Evolutionary conservation across 2,888 invertebrate species (phyloP), one percentile per base, ranked within the genome.

Genomic region (Drosophila buzzatii): DNA sequence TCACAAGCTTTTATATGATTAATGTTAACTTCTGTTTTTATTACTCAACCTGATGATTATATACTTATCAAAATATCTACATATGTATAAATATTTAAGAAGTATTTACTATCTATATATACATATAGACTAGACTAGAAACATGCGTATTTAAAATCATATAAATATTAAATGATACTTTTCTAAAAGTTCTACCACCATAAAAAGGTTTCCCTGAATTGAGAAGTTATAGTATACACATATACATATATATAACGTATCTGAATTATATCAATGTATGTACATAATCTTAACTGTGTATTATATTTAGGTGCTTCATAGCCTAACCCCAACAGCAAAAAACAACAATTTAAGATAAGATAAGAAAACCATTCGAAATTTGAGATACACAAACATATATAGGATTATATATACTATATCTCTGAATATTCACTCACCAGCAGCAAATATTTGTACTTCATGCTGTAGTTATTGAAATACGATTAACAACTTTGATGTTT

Each of bases 381-480:
- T 45, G 18, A 62, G 68, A 66, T 60, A 73, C 70, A 42, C 31
- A 56, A 16, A 59, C 18, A 12, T n/a, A 49, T 1, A 33, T 33
- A 18, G 4, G 10, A 2, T 6, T n/a, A 49, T 51, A 33, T 35
- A n/a, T 61, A 49, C 37, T 49, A 23, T 69, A 31, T 16, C 9
- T 31, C 27, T 16, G n/a, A n/a, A 18, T 49, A 49, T 63, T 20
- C 67, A 90, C 91, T 91, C 73, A 90, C 90, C 90, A 91, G 39
- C 49, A 90, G 57, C 58, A 88, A 52, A 65, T 73, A 69, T 57
- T 66, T 85, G 66, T 79, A 63, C 79, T 82, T 90, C 90, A 90
- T 90, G 70, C 49, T 51, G 49, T 64, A 47, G 53, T 52, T 47
- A 35, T 57, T 49, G 39, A 20, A 31, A 41, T 44, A 45, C 55